Evolutionary conservation across 2,113 vertebrate genomes (phyloP), one percentile per base, ranked within the genome.

Genomic region (Apodemus speciosus): DNA sequence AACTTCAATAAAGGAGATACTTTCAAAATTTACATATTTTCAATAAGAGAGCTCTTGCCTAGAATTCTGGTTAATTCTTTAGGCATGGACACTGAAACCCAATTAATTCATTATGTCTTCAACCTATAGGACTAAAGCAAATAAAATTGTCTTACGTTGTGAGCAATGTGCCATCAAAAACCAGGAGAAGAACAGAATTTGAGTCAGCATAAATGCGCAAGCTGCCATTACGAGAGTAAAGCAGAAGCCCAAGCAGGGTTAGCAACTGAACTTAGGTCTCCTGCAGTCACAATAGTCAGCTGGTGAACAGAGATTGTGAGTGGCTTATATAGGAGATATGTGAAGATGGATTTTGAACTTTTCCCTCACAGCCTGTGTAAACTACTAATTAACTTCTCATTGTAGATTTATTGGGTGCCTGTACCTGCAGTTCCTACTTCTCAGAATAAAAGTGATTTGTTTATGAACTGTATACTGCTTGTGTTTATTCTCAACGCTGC

Each of bases 321-420:
- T 93, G 13, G 6, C 46, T 96, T 95, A 90, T 75, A 75, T 21
- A 87, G 35, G 30, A 92, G 88, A 93, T 73, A 94, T 92, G 76
- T 75, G 86, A 90, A 40, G 23, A 2, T 93, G 96, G 96, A 97
- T 96, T 98, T 97, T 98, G 93, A 97, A 97, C 95, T 91, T 90
- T 80, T 38, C 94, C 51, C 62, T 97, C 97, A 92, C 56, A 90
- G 83, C 75, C 83, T 89, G 49, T 76, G 16, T 92, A 93, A 96
- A 96, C 97, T 97, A 97, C 75, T 97, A 93, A 94, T 96, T 97
- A 98, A 97, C 94, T 93, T 94, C 15, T 88, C 46, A 69, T 3
- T 64, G 60, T 79, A 49, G 2, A 76, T 11, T 85, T 85, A 25
- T 66, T 89, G 7, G 15, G 92, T 95, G 35, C 49, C 38, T 11